A percentile compares a stretch with the other conserved stretches of the same genome.
Conservation (phyloP, 30 jellyfish, hydroid and myxozoan species). For the Aurelia aurita region DNA sequence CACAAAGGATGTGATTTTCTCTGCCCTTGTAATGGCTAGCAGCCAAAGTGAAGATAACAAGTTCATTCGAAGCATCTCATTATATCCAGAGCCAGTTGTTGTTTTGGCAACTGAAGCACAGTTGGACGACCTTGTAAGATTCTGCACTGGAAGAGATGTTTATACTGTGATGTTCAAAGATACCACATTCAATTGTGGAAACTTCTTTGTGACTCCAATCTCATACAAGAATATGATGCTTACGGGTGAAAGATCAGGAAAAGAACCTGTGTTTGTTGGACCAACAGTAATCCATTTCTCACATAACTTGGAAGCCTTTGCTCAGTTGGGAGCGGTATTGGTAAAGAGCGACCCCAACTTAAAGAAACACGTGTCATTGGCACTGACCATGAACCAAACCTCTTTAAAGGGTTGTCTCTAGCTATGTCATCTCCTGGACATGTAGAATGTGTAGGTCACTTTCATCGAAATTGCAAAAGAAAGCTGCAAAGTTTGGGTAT, state of each 20-base stretch:
- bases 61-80: neutral
- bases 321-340: neutral
- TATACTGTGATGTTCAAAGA: too few relatives aligned
- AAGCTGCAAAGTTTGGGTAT: neutral
- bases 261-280: slow-evolving; percentile 3
- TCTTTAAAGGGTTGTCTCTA: neutral
- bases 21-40: slow-evolving; percentile 2
- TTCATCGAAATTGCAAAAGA: neutral
- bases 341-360: neutral
- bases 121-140: too few relatives aligned
- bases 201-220: slow-evolving; percentile 1
- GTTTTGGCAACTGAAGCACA: too few relatives aligned
- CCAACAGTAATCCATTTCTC: neutral
- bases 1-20: slow-evolving; percentile 2
- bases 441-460: neutral
- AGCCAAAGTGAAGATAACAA: slow-evolving; percentile 3
- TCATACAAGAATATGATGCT: neutral
- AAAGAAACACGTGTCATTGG: slow-evolving; percentile 7
- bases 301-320: neutral
- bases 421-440: slow-evolving; percentile 4
- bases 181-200: neutral
- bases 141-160: too few relatives aligned
- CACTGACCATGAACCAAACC: slow-evolving; percentile 9
- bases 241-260: neutral
- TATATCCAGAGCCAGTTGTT: too few relatives aligned